Percentiles rank a stretch among this genome's conserved stretches.
These are phyloP conservation scores for Drosophila prolongata DNA, from an alignment of 2,888 invertebrate genomes.

Conservation along the genomic window DNA sequence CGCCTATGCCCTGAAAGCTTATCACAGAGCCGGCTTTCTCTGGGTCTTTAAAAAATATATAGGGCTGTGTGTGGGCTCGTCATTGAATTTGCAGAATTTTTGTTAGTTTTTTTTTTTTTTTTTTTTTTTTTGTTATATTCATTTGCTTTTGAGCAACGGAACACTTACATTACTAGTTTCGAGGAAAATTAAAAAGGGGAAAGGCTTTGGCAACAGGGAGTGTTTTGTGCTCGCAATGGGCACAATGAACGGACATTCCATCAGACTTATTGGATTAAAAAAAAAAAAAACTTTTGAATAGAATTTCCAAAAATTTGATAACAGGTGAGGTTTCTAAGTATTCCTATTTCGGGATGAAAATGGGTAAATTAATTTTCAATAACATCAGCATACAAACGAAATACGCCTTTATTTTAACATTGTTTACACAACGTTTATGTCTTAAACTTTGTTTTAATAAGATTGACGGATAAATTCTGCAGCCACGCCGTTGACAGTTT, in stretches of 20 bases:
- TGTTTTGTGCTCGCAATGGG: background rate
- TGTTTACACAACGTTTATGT: no score
- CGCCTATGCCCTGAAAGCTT: slow-evolving; percentile 39
- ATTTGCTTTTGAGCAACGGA: slow-evolving; percentile 2
- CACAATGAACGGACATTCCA: background rate
- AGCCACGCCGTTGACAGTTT: slow-evolving; percentile 19
- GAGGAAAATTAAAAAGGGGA: slow-evolving; percentile 16
- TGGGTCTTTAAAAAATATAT: slow-evolving; percentile 31
- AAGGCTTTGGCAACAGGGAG: background rate
- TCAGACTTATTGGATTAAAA: background rate
- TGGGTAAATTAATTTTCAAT: no score
- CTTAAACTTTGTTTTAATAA: slow-evolving; percentile 3
- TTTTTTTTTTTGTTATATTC: slow-evolving; percentile 5
- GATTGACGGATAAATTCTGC: background rate
- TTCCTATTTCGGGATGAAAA: no score
- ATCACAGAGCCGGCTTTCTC: slow-evolving; percentile 38
- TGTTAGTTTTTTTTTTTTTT: background rate
- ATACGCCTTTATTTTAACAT: no score
- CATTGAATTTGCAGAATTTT: slow-evolving; percentile 37
- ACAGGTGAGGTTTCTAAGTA: no score
- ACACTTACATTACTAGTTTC: slow-evolving; percentile 20
- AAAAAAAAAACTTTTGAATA: background rate
- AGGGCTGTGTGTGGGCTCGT: slow-evolving; percentile 16
- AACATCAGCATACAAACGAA: no score
- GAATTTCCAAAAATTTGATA: background rate